Evolutionary conservation across 2,888 invertebrate genomes (phyloP).

Genomic region (Ennomos erosarius): DNA sequence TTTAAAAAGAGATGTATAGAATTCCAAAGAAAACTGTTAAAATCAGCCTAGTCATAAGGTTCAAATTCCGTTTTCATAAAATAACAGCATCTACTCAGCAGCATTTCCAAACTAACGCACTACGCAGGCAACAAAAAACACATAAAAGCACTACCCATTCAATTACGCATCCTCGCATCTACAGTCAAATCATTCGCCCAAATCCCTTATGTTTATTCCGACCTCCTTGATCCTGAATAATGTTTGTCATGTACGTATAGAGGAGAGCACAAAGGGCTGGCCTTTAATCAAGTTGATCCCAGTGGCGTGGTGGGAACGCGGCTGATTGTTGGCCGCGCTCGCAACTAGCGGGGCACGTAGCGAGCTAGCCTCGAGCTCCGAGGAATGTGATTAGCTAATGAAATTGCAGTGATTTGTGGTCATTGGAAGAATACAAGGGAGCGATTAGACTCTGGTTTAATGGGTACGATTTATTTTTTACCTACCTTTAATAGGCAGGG

Average conservation of each 20-base stretch:
- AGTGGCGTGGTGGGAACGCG: conserved; percentile 25
- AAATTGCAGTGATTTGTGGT: conserved; percentile 35
- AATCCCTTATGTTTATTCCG: conserved; percentile 34
- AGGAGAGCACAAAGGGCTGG: conserved; percentile 32
- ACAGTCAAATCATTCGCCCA: conserved; percentile 28
- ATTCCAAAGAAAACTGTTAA: no score
- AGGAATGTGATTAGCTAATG: conserved; percentile 35
- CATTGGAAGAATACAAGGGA: conserved; percentile 22
- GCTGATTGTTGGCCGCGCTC: conserved; percentile 30
- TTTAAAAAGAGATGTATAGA: no score
- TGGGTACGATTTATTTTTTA: neutral
- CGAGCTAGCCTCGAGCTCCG: neutral
- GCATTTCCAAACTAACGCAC: conserved; percentile 1
- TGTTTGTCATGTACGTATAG: conserved; percentile 39
- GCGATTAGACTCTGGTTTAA: conserved; percentile 2
- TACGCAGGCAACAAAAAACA: conserved; percentile 12
- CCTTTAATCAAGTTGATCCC: conserved; percentile 42
- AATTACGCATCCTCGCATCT: conserved; percentile 24
- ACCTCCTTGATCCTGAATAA: conserved; percentile 36
- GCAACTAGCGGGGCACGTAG: conserved; percentile 27
- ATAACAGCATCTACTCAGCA: no score
- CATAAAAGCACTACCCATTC: conserved; percentile 27
- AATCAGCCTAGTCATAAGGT: no score
- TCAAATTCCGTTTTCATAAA: no score
- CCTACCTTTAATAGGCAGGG: no score